Evolutionary conservation across 2,113 vertebrate genomes (phyloP), one percentile per base, ranked within the genome.

Genomic region (Puffinus mauretanicus): DNA sequence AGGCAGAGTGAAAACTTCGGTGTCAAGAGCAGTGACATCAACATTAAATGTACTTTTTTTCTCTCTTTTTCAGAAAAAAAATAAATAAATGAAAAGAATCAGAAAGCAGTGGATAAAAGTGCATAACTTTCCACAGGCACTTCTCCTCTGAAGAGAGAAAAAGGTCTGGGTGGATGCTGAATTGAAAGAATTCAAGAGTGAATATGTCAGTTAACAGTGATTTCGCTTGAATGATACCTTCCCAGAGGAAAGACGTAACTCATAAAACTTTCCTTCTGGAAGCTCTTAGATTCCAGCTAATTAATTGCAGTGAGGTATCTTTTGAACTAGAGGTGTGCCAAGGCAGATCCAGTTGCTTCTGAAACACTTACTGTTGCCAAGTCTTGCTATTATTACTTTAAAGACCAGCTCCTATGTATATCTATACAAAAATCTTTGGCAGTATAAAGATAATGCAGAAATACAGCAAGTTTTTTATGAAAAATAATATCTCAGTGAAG

Each of bases 231-330:
- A 78, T 92, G 89, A 96, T 94, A 76, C 64, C 62, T 88, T 96
- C 96, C 96, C 96, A 97, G 82, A 97, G 96, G 95, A 97, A 89
- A 93, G 84, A 85, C 32, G 44, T 72, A 95, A 86, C 89, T 97
- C 90, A 95, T 88, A 93, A 90, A 97, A 97, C 82, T 94, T 97
- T 93, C 89, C 81, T 96, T 96, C 87, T 97, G 84, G 96, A 95
- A 96, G 86, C 51, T 70, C n/a, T 95, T 82, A 91, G 38, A 91
- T 94, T 97, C 82, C 84, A 93, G 26, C 87, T 96, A 96, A 97
- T 96, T 95, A 97, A 94, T 94, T 96, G 83, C 84, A 90, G n/a
- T 32, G 85, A 78, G 82, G 67, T 94, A 64, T 86, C 87, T 96
- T 91, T 96, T 40, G 90, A 97, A 92, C 71, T 71, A 93, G 51